A percentile compares a stretch with the other conserved stretches of the same genome.
phyloP scores from a whole-genome alignment of 2,113 vertebrate species.

The Percopsis transmontana region DNA sequence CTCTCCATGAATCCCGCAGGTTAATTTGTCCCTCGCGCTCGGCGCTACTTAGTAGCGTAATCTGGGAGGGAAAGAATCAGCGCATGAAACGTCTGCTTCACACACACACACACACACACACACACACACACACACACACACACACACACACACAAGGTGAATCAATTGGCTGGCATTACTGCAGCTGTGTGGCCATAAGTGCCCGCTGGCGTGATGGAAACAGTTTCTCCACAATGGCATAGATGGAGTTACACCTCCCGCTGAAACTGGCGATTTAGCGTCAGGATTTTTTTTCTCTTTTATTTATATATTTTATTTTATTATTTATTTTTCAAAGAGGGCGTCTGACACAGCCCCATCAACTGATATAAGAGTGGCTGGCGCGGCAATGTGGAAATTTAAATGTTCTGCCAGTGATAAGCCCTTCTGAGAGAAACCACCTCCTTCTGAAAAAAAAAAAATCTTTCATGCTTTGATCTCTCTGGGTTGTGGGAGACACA shows the following conservation, averaged over 20 bases:
- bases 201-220: slow-evolving; percentile 69
- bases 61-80: slow-evolving; percentile 33
- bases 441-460: slow-evolving; percentile 47
- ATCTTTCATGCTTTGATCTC: slow-evolving; percentile 45
- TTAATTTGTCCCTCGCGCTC: slow-evolving; percentile 54
- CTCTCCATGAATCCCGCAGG: slow-evolving; percentile 55
- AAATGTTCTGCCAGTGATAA: slow-evolving; percentile 43
- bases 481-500: slow-evolving; percentile 16
- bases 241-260: slow-evolving; percentile 64
- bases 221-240: slow-evolving; percentile 59
- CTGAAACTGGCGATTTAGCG: slow-evolving; percentile 48
- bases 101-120: background rate
- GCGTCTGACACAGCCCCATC: slow-evolving; percentile 15
- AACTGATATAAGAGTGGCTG: no score
- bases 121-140: slow-evolving; percentile 6
- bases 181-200: slow-evolving; percentile 63
- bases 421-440: slow-evolving; percentile 27
- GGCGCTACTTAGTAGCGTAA: slow-evolving; percentile 26
- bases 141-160: slow-evolving; percentile 47
- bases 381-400: slow-evolving; percentile 6
- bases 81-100: background rate
- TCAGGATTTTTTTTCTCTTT: slow-evolving; percentile 10
- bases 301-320: background rate
- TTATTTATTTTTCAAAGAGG: background rate
- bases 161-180: slow-evolving; percentile 56